Evolutionary conservation across 2,113 vertebrate species (phyloP).

Genomic region (Phalacrocorax brasilianus): DNA sequence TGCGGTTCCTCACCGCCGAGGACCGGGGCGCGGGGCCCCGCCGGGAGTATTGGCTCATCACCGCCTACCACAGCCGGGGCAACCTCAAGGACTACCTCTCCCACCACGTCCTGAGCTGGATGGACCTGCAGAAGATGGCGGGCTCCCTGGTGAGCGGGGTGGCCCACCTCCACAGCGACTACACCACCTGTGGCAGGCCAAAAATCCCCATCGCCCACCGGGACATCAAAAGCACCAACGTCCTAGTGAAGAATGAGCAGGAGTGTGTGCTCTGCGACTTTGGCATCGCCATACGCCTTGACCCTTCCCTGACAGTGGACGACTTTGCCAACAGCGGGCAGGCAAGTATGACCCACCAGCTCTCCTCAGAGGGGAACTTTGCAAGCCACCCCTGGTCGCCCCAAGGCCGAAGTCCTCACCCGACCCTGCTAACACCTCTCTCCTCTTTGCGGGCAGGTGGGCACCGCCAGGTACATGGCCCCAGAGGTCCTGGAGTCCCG

Average conservation of each 20-base stretch:
- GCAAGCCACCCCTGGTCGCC: fast-evolving
- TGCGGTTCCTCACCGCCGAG: slow-evolving; percentile 84
- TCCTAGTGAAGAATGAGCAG: slow-evolving; percentile 80
- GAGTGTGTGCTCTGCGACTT: slow-evolving; percentile 89
- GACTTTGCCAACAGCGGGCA: slow-evolving; percentile 91
- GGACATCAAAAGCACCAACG: slow-evolving; percentile 90
- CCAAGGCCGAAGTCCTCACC: fast-evolving
- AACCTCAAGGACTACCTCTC: slow-evolving; percentile 88
- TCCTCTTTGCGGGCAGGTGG: slow-evolving; percentile 75
- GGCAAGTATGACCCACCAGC: slow-evolving; percentile 36
- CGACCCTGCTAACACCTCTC: background rate
- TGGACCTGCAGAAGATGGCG: slow-evolving; percentile 80
- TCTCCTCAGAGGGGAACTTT: background rate
- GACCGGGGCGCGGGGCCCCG: slow-evolving; percentile 70
- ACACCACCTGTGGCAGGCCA: slow-evolving; percentile 68
- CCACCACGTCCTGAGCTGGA: slow-evolving; percentile 81
- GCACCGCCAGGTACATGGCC: slow-evolving; percentile 91
- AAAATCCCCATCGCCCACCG: slow-evolving; percentile 89
- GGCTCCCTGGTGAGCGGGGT: slow-evolving; percentile 82
- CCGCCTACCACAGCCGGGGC: slow-evolving; percentile 85
- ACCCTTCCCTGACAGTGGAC: slow-evolving; percentile 82
- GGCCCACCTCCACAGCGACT: slow-evolving; percentile 88
- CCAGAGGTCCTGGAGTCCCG: slow-evolving; percentile 91
- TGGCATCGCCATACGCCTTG: slow-evolving; percentile 84
- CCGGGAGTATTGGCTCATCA: slow-evolving; percentile 88